Percentiles rank a stretch among this genome's conserved stretches.
Conservation (phyloP, 2,797 vertebrate genomes). For the Melanotaenia parkinsoni region DNA sequence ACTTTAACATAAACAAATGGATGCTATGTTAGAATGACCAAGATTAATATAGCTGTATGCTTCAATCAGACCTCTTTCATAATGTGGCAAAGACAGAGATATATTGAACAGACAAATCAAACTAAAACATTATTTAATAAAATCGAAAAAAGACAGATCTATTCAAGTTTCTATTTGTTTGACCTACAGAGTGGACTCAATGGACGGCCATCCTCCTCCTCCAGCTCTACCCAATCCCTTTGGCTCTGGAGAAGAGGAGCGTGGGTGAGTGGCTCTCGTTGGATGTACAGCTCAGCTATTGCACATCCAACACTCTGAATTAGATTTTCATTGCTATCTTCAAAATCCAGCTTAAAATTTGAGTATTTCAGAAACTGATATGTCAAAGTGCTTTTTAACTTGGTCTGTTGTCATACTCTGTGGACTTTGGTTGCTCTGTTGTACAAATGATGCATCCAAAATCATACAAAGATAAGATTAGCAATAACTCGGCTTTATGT, state of each 20-base stretch:
- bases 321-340: neutral
- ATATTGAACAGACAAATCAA: neutral
- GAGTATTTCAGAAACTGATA: neutral
- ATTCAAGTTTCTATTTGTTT: neutral
- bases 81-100: neutral
- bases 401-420: constrained; percentile 11
- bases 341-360: neutral
- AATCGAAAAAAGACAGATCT: neutral
- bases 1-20: neutral
- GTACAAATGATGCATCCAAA: constrained; percentile 39
- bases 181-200: constrained; percentile 51
- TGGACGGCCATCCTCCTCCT: constrained; percentile 14
- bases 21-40: neutral
- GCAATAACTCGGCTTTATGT: constrained; percentile 1
- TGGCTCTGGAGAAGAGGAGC: constrained; percentile 71
- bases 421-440: constrained; percentile 67
- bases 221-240: constrained; percentile 75
- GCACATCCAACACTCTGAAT: neutral
- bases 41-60: neutral
- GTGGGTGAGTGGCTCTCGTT: constrained; percentile 58
- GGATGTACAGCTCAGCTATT: neutral
- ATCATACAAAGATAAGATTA: constrained; percentile 58
- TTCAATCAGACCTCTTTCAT: constrained; percentile 4
- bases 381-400: neutral
- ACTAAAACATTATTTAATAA: neutral